Conservation (phyloP, 2,888 invertebrate genomes). For the Leptogaster cylindrica region DNA sequence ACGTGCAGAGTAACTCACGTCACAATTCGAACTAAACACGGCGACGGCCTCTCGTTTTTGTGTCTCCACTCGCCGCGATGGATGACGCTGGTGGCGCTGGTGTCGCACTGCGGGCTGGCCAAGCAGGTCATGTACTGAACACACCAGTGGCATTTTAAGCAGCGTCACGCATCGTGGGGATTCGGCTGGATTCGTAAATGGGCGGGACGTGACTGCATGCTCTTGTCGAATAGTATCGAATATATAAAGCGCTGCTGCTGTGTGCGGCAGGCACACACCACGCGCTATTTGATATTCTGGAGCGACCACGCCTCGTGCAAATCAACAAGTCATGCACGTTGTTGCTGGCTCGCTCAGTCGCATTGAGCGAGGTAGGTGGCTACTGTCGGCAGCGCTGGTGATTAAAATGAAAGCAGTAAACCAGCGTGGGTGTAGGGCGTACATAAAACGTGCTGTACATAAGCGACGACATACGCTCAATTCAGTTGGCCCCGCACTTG, state of each 20-base stretch:
- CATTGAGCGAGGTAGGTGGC: constrained; percentile 13
- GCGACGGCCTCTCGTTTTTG: constrained; percentile 32
- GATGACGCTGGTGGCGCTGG: constrained; percentile 45
- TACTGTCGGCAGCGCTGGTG: constrained; percentile 10
- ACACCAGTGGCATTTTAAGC: constrained; percentile 63
- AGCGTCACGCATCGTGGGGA: constrained; percentile 59
- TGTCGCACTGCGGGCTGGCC: constrained; percentile 43
- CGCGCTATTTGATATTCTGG: constrained; percentile 45
- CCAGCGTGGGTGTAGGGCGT: constrained; percentile 41
- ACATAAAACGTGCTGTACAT: constrained; percentile 32
- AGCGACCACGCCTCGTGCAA: constrained; percentile 51
- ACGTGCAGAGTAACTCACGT: constrained; percentile 61
- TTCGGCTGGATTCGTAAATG: constrained; percentile 58
- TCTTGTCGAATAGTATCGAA: constrained; percentile 51
- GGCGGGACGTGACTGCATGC: constrained; percentile 63
- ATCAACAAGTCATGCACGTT: constrained; percentile 48
- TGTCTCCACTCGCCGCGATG: constrained; percentile 9
- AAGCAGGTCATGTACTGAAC: constrained; percentile 61
- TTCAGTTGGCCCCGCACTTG: constrained; percentile 2
- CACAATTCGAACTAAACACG: constrained; percentile 61
- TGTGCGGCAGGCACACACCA: constrained; percentile 14
- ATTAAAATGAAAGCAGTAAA: constrained; percentile 39
- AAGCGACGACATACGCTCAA: constrained; percentile 18
- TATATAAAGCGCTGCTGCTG: constrained; percentile 48
- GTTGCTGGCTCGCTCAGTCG: constrained; percentile 10